These are phyloP conservation scores for Melanaphis sacchari DNA, from an alignment of 1,140 invertebrate genomes.

Conservation along the genomic window DNA sequence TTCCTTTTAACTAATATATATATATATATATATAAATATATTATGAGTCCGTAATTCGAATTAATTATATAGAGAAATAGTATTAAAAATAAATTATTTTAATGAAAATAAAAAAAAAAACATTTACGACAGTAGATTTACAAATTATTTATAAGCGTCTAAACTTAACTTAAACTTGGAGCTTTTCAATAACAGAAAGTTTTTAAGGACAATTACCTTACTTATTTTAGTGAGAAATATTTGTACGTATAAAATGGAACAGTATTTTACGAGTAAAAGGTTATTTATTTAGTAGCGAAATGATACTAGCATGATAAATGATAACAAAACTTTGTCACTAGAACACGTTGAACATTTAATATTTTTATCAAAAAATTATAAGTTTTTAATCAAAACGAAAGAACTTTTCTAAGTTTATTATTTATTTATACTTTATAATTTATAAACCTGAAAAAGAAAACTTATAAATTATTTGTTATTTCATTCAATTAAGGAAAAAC, in stretches of 20 bases:
- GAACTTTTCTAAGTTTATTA: background rate
- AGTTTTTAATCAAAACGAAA: background rate
- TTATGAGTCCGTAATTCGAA: background rate
- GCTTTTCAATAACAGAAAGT: background rate
- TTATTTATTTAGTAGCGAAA: background rate
- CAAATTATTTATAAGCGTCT: background rate
- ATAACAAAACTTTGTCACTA: slow-evolving; percentile 5
- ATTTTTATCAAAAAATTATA: slow-evolving; percentile 6
- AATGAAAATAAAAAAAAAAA: background rate
- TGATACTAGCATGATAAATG: background rate
- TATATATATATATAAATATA: too few relatives aligned
- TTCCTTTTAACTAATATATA: background rate
- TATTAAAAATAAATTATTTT: background rate
- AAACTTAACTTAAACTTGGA: background rate
- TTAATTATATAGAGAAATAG: background rate
- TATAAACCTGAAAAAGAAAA: background rate
- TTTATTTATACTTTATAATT: slow-evolving; percentile 1
- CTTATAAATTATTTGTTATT: background rate
- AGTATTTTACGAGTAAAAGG: background rate
- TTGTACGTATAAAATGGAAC: background rate
- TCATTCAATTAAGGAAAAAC: background rate
- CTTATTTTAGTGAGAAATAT: background rate
- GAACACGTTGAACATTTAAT: background rate
- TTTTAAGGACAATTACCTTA: background rate
- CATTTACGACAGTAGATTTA: background rate